Percentiles rank a stretch among this genome's conserved stretches.
Evolutionary conservation across 2,888 invertebrate genomes (phyloP).

Genomic region (Alloplasta piceator): DNA sequence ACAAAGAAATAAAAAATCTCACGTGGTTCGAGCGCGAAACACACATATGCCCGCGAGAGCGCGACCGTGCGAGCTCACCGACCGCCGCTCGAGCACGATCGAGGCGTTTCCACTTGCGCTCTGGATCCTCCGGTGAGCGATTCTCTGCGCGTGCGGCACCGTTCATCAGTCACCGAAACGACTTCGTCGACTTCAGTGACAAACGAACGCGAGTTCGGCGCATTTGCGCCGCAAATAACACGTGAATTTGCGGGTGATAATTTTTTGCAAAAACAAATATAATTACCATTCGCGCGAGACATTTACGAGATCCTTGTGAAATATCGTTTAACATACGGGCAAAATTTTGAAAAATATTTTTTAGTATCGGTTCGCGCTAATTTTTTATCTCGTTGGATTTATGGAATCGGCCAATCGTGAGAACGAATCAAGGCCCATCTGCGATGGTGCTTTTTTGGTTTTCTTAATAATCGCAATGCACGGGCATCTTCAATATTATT

Average conservation of each 20-base stretch:
- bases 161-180: slow-evolving; percentile 50
- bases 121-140: slow-evolving; percentile 40
- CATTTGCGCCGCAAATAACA: not conserved
- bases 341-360: too few relatives aligned
- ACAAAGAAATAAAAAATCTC: not conserved
- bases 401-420: too few relatives aligned
- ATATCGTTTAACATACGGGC: not conserved
- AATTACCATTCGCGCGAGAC: not conserved
- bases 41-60: slow-evolving; percentile 22
- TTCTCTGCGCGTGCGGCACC: slow-evolving; percentile 26
- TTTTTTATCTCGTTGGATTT: too few relatives aligned
- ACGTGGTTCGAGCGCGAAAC: slow-evolving; percentile 26
- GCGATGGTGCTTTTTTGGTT: too few relatives aligned
- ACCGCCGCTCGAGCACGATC: slow-evolving; percentile 46
- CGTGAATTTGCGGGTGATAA: not conserved
- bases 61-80: slow-evolving; percentile 35
- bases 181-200: slow-evolving; percentile 37
- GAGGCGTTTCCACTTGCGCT: slow-evolving; percentile 57
- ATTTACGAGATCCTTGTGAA: not conserved
- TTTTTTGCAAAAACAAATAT: not conserved
- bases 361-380: too few relatives aligned
- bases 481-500: too few relatives aligned
- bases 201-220: slow-evolving; percentile 3
- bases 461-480: too few relatives aligned
- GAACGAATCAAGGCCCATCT: too few relatives aligned